phyloP scores from a whole-genome alignment of 2,888 invertebrate species.

The Aphelenchoides bicaudatus region DNA sequence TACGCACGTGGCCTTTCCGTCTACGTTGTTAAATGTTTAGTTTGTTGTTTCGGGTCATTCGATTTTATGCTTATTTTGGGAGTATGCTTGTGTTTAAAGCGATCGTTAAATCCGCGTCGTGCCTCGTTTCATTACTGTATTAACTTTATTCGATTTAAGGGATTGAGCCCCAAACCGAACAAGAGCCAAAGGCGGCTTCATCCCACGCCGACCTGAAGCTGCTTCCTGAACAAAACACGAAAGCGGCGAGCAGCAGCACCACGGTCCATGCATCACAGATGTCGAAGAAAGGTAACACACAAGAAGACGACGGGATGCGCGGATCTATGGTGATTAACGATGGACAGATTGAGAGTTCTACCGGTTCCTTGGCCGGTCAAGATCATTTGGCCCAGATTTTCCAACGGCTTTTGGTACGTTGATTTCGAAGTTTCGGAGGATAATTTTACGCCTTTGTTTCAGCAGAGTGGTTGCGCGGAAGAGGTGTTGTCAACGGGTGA shows the following conservation, averaged over 20 bases:
- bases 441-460: too few relatives aligned
- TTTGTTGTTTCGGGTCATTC: too few relatives aligned
- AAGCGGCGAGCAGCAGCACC: not conserved
- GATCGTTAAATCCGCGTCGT: too few relatives aligned
- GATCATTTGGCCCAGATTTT: constrained; percentile 1
- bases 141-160: not conserved
- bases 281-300: not conserved
- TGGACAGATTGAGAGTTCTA: not conserved
- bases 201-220: not conserved
- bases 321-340: not conserved
- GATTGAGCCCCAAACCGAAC: not conserved
- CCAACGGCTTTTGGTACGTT: too few relatives aligned
- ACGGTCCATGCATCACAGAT: not conserved
- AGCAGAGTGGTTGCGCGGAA: too few relatives aligned
- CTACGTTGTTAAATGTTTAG: too few relatives aligned
- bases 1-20: too few relatives aligned
- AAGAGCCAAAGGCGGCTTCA: not conserved
- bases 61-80: too few relatives aligned
- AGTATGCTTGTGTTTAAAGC: too few relatives aligned
- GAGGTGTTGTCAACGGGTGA: not conserved
- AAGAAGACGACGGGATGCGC: not conserved
- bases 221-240: not conserved
- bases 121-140: not conserved
- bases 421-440: too few relatives aligned
- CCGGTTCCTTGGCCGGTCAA: not conserved